Percentiles rank a stretch among this genome's conserved stretches.
Evolutionary conservation across 2,113 vertebrate species (phyloP).

Genomic region (Pandion haliaetus): DNA sequence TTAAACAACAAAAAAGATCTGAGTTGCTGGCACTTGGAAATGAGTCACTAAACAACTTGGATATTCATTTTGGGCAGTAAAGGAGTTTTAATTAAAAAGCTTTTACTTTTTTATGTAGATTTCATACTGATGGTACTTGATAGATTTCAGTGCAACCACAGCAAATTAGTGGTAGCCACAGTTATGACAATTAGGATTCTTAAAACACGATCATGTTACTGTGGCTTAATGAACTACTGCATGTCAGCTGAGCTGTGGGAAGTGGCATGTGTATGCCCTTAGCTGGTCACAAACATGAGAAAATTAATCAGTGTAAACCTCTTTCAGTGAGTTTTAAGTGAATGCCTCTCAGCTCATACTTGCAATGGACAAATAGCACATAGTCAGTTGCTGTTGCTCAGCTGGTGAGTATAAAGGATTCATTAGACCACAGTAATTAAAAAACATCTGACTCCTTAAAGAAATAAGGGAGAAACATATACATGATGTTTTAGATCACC

Average conservation of each 20-base stretch:
- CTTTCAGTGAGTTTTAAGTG: not conserved
- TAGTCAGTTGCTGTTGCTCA: not conserved
- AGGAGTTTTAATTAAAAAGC: not conserved
- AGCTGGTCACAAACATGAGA: not conserved
- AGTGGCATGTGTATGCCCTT: not conserved
- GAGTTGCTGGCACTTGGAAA: not conserved
- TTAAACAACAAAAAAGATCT: not conserved
- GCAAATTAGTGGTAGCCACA: not conserved
- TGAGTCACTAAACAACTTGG: not conserved
- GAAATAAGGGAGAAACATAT: not conserved
- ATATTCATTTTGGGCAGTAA: not conserved
- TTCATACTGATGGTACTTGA: not conserved
- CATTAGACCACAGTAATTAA: not conserved
- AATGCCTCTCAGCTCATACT: not conserved
- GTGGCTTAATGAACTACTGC: not conserved
- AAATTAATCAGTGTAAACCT: not conserved
- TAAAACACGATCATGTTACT: not conserved
- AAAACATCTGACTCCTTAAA: not conserved
- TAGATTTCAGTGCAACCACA: not conserved
- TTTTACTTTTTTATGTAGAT: conserved; percentile 7
- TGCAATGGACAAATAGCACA: not conserved
- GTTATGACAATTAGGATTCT: not conserved
- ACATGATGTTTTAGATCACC: not conserved
- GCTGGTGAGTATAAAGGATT: not conserved
- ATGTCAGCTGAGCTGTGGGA: not conserved